These are phyloP conservation scores for Tricholaema leucomelas DNA, from an alignment of 2,113 vertebrate genomes.

Conservation along the genomic window DNA sequence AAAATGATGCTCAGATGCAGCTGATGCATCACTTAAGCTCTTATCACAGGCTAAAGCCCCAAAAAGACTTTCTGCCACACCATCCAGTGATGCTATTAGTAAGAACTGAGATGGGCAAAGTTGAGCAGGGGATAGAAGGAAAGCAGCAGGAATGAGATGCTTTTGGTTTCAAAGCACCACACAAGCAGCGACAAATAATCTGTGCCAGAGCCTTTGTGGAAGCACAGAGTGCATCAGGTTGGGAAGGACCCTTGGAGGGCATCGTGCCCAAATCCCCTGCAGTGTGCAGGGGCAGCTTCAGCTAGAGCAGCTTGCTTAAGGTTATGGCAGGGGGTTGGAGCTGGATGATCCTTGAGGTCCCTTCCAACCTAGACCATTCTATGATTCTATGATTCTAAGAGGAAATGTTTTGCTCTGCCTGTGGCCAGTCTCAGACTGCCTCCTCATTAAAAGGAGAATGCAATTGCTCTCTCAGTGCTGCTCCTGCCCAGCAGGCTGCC, in stretches of 20 bases:
- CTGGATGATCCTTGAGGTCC: too few species aligned
- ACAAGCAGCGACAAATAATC: background rate
- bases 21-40: background rate
- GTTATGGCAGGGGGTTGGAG: too few species aligned
- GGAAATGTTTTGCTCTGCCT: background rate
- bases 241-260: too few species aligned
- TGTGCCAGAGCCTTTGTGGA: background rate
- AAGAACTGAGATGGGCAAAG: background rate
- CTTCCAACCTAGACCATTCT: too few species aligned
- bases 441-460: constrained; percentile 16
- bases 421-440: background rate
- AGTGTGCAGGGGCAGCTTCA: too few species aligned
- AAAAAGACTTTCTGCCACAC: background rate
- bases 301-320: too few species aligned
- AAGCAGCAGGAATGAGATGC: background rate
- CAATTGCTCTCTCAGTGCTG: constrained; percentile 11
- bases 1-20: constrained; percentile 28
- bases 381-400: too few species aligned
- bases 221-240: background rate
- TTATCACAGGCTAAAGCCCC: background rate
- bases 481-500: background rate
- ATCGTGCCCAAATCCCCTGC: too few species aligned
- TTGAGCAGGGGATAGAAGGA: background rate
- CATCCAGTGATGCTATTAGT: background rate
- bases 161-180: background rate